A percentile compares a stretch with the other conserved stretches of the same genome.
Conservation (phyloP, 2,113 vertebrate species). For the Agelaius phoeniceus region DNA sequence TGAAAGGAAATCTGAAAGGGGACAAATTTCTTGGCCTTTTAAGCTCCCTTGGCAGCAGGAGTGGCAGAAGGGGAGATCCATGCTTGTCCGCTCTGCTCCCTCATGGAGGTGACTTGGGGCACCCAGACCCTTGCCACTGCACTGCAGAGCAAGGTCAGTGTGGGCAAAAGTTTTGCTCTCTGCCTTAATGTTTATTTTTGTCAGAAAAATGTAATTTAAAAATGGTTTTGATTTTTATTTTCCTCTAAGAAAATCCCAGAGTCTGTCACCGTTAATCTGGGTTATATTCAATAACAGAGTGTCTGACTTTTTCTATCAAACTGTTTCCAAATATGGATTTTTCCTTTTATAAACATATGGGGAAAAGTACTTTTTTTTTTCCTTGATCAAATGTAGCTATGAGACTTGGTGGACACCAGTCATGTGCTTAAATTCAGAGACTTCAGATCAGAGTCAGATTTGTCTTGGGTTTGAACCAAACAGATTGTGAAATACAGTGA, state of each 20-base stretch:
- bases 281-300: not conserved
- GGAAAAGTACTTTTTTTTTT: not conserved
- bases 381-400: not conserved
- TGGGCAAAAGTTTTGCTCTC: not conserved
- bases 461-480: not conserved
- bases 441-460: not conserved
- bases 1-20: not conserved
- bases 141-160: not conserved
- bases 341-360: not conserved
- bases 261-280: not conserved
- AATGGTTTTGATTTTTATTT: not conserved
- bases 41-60: not conserved
- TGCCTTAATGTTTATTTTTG: not conserved
- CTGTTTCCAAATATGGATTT: not conserved
- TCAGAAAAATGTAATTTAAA: not conserved
- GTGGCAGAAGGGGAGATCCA: not conserved
- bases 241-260: not conserved
- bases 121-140: not conserved
- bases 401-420: not conserved
- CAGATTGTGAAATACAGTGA: not conserved
- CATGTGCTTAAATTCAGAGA: not conserved
- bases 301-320: not conserved
- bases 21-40: not conserved
- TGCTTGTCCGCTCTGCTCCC: not conserved
- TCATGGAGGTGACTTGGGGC: fast-evolving